Evolutionary conservation across 2,113 vertebrate species (phyloP).

Genomic region (Percopsis transmontana): DNA sequence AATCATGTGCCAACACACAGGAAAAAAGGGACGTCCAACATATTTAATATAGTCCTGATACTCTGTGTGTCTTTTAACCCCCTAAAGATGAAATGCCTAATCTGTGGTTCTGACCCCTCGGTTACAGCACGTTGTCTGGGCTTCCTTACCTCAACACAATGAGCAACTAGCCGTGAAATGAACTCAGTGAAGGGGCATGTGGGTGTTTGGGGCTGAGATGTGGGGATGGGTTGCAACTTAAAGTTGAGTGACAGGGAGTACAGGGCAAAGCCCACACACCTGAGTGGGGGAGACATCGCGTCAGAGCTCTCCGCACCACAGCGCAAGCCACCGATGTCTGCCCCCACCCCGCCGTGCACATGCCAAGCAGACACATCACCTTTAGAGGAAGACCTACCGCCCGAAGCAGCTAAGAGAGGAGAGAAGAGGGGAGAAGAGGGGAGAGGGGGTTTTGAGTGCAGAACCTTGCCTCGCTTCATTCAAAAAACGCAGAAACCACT

Average conservation of each 20-base stretch:
- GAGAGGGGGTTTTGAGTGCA: slow-evolving; percentile 44
- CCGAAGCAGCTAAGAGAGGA: slow-evolving; percentile 48
- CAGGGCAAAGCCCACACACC: not conserved
- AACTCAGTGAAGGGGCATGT: slow-evolving; percentile 37
- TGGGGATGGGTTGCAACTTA: slow-evolving; percentile 7
- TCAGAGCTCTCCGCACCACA: slow-evolving; percentile 55
- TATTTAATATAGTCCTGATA: slow-evolving; percentile 44
- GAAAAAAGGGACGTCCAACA: slow-evolving; percentile 28
- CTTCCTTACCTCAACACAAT: slow-evolving; percentile 14
- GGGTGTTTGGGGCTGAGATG: slow-evolving; percentile 43
- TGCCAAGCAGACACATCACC: slow-evolving; percentile 34
- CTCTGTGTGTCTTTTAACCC: slow-evolving; percentile 29
- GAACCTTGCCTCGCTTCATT: slow-evolving; percentile 55
- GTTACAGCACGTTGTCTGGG: slow-evolving; percentile 29
- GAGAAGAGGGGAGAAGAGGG: slow-evolving; percentile 5
- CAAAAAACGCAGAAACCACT: slow-evolving; percentile 66
- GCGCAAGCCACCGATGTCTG: slow-evolving; percentile 54
- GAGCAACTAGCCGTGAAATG: slow-evolving; percentile 36
- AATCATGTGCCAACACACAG: slow-evolving; percentile 22
- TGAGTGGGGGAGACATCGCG: slow-evolving; percentile 49
- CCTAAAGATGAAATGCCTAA: slow-evolving; percentile 22
- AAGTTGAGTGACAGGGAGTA: slow-evolving; percentile 24
- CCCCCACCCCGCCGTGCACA: slow-evolving; percentile 20
- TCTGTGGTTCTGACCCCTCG: slow-evolving; percentile 18
- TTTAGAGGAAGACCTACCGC: slow-evolving; percentile 63